Evolutionary conservation across 2,888 invertebrate species (phyloP).

Genomic region (Xylota segnis): DNA sequence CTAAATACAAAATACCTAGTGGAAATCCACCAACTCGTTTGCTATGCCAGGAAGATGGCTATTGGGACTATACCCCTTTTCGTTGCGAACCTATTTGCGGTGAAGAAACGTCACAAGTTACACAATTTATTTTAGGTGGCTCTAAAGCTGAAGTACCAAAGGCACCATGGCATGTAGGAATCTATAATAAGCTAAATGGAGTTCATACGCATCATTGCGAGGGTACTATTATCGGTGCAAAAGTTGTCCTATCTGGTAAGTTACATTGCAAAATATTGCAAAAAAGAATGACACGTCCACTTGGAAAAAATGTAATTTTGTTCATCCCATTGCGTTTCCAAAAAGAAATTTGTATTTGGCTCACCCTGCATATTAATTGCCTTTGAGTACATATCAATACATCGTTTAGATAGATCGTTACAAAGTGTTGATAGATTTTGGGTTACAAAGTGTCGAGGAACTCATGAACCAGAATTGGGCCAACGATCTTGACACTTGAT

Average conservation of each 20-base stretch:
- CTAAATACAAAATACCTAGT: slow-evolving; percentile 52
- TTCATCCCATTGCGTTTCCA: too few relatives aligned
- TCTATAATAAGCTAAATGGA: slow-evolving; percentile 73
- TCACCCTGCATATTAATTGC: too few relatives aligned
- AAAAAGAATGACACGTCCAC: too few relatives aligned
- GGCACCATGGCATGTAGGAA: slow-evolving; percentile 81
- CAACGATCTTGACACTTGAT: too few relatives aligned
- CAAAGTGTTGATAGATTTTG: too few relatives aligned
- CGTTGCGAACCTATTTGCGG: slow-evolving; percentile 80
- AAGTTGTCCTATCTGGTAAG: slow-evolving; percentile 78
- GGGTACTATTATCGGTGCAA: slow-evolving; percentile 79
- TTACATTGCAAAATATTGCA: too few relatives aligned
- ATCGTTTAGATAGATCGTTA: too few relatives aligned
- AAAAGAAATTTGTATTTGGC: too few relatives aligned
- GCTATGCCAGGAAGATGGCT: slow-evolving; percentile 78
- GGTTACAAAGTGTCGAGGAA: too few relatives aligned
- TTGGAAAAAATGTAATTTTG: too few relatives aligned
- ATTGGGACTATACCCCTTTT: slow-evolving; percentile 79
- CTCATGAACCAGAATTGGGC: too few relatives aligned
- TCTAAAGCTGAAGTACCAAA: slow-evolving; percentile 55
- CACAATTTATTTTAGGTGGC: slow-evolving; percentile 68
- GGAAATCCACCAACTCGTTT: not conserved
- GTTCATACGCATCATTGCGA: slow-evolving; percentile 77
- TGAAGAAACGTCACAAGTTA: slow-evolving; percentile 33
- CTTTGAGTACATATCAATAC: too few relatives aligned